Conservation (phyloP, 2,113 vertebrate genomes). For the Phrynosoma platyrhinos region DNA sequence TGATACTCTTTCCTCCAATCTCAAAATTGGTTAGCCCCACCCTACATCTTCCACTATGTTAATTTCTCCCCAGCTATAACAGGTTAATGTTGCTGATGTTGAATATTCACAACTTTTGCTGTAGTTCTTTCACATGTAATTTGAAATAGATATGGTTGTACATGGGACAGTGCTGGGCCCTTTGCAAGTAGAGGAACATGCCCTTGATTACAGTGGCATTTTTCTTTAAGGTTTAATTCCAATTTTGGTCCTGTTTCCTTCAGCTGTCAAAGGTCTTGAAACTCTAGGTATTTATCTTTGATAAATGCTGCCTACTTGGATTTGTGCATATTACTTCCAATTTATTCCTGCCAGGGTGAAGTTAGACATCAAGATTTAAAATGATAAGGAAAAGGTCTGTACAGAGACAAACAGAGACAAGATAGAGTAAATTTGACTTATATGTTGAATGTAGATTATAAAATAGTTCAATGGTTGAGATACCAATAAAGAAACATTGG, state of each 20-base stretch:
- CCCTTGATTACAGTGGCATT: neutral
- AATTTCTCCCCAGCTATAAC: neutral
- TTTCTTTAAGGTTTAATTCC: constrained; percentile 23
- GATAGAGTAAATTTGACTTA: constrained; percentile 41
- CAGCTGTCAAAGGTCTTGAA: constrained; percentile 31
- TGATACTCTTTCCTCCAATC: too few species aligned
- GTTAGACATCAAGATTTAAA: constrained; percentile 53
- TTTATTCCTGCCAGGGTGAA: constrained; percentile 41
- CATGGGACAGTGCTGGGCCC: neutral
- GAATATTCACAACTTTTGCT: neutral
- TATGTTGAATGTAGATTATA: constrained; percentile 23
- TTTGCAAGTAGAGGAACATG: neutral
- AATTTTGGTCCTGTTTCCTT: constrained; percentile 31
- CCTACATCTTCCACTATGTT: neutral
- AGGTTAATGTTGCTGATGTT: neutral
- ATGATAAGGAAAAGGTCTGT: constrained; percentile 45
- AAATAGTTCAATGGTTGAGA: constrained; percentile 46
- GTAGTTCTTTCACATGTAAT: neutral
- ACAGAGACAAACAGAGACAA: constrained; percentile 16
- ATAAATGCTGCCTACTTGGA: constrained; percentile 32
- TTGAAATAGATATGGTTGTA: neutral
- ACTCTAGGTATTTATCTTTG: neutral
- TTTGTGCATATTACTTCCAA: constrained; percentile 31
- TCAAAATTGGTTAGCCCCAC: neutral
- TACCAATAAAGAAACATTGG: constrained; percentile 36